Evolutionary conservation across 2,113 vertebrate species (phyloP), one percentile per base, ranked within the genome.

Genomic region (Brienomyrus brachyistius): DNA sequence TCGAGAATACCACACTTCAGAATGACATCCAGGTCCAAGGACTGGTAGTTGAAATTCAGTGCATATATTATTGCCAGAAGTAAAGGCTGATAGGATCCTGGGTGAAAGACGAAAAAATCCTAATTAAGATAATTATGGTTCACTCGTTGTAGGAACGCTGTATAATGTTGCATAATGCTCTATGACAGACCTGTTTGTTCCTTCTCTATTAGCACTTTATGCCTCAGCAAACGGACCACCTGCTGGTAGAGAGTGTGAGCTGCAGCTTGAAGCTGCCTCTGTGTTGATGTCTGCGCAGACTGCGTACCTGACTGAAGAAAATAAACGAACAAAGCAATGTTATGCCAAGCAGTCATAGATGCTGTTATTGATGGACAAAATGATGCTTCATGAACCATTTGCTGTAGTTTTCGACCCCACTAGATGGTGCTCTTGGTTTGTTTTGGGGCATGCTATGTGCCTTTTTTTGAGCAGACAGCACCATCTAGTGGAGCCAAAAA

Each of bases 241-340:
- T 96, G 96, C 92, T 97, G 95, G 93, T 96, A 95, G 91, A 96
- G 95, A 2, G 90, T 93, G 84, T 96, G 96, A 1, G 96, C 96
- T 91, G 95, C 95, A 88, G 93, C 92, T 66, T 96, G 95, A 1
- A 97, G 94, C 87, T 95, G 95, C 82, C 88, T 93, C 89, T 95
- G 94, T 3, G 93, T 93, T 50, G 91, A 90, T 80, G 93, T 50
- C 48, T 93, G 94, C 77, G 96, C 96, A 45, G 95, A 94, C 77
- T 93, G 92, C 3, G 95, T 96, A 40, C 95, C 95, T 91, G 90
- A 93, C 96, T 97, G 23, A 66, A 47, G n/a, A 47, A 35, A 88
- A 31, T 84, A 21, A 89, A 86, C 85, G 90, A 62, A 86, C 80
- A 89, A 70, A 90, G 80, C 2, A 40, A 66, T 11, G 8, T 59